A percentile compares a stretch with the other conserved stretches of the same genome.
These are phyloP conservation scores for Ectemnius cavifrons DNA, from an alignment of 2,888 invertebrate genomes.

Conservation along the genomic window DNA sequence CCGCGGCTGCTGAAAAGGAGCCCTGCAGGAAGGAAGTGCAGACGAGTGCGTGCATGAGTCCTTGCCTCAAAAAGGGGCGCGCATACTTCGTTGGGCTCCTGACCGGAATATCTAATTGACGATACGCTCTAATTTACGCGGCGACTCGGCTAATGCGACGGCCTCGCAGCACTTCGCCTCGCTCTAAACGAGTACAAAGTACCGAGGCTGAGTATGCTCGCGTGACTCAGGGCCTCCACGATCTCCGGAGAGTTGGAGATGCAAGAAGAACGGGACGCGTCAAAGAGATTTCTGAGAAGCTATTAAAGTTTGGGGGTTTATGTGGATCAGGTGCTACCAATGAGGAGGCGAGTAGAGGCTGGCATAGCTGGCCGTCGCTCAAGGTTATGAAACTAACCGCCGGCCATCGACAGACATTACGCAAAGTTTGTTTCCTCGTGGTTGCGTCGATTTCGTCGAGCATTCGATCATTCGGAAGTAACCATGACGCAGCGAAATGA, in stretches of 20 bases:
- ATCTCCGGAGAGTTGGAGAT: background rate
- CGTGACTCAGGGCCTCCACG: slow-evolving; percentile 41
- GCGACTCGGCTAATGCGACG: background rate
- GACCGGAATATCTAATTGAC: slow-evolving; percentile 60
- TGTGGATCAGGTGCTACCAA: slow-evolving; percentile 18
- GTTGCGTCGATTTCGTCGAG: slow-evolving; percentile 15
- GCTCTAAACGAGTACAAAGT: slow-evolving; percentile 2
- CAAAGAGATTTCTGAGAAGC: slow-evolving; percentile 48
- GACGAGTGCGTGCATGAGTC: slow-evolving; percentile 33
- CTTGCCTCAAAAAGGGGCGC: slow-evolving; percentile 54
- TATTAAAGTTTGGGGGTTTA: slow-evolving; percentile 43
- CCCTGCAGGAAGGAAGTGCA: slow-evolving; percentile 41
- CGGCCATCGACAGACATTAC: slow-evolving; percentile 22
- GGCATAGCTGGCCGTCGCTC: background rate
- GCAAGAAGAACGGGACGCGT: slow-evolving; percentile 30
- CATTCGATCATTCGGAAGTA: slow-evolving; percentile 12
- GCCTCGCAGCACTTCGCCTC: background rate
- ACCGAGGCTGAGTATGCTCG: slow-evolving; percentile 11
- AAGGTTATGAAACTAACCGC: slow-evolving; percentile 33
- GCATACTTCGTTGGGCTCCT: slow-evolving; percentile 39
- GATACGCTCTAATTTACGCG: slow-evolving; percentile 47
- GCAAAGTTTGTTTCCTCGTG: slow-evolving; percentile 24
- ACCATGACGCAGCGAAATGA: slow-evolving; percentile 15
- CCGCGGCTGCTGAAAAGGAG: slow-evolving; percentile 30
- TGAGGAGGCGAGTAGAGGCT: slow-evolving; percentile 21